Evolutionary conservation across 2,797 vertebrate species (phyloP).

Genomic region (Hemibagrus guttatus): DNA sequence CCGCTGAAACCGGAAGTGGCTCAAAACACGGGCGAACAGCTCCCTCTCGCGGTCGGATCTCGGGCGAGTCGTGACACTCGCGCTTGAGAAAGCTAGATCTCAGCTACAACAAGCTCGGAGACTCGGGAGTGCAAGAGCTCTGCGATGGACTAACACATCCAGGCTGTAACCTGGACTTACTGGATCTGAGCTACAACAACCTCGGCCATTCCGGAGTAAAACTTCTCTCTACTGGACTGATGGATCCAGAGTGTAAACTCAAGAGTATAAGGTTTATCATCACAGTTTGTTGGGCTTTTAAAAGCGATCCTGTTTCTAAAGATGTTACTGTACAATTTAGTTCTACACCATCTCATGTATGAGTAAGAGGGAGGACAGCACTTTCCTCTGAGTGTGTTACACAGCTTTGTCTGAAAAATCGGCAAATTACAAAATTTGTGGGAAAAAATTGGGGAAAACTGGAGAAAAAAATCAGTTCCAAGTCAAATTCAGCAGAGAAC

Average conservation of each 20-base stretch:
- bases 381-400: background rate
- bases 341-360: background rate
- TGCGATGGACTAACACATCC: conserved; percentile 29
- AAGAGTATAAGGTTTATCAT: conserved; percentile 34
- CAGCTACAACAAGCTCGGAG: conserved; percentile 40
- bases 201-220: conserved; percentile 26
- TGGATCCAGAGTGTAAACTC: conserved; percentile 31
- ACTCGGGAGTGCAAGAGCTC: conserved; percentile 31
- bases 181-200: conserved; percentile 45
- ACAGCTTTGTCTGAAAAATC: background rate
- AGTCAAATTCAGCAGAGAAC: background rate
- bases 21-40: no score
- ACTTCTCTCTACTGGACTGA: conserved; percentile 19
- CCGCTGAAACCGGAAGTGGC: no score
- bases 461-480: no score
- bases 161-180: conserved; percentile 21
- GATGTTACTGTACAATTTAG: background rate
- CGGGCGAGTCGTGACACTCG: conserved; percentile 14
- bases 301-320: background rate
- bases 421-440: background rate
- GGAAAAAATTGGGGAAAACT: background rate
- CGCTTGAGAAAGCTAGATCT: conserved; percentile 28
- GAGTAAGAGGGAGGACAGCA: background rate
- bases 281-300: background rate
- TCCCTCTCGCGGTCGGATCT: no score